These are phyloP conservation scores for Ceratitis capitata DNA, from an alignment of 1,140 invertebrate genomes.

Conservation along the genomic window DNA sequence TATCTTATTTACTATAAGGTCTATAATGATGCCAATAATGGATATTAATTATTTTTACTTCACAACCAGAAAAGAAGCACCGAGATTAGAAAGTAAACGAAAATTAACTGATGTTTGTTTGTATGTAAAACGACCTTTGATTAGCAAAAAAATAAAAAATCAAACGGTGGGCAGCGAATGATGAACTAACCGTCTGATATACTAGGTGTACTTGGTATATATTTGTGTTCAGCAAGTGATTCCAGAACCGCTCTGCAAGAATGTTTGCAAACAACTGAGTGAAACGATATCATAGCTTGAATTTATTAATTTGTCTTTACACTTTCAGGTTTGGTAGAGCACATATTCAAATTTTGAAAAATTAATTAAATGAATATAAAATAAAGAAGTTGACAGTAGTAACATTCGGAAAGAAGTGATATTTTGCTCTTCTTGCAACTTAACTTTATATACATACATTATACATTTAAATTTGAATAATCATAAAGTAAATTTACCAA, in stretches of 20 bases:
- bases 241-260: background rate
- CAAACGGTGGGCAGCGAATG: background rate
- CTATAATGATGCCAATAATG: no score
- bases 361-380: no score
- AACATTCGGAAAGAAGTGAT: no score
- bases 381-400: no score
- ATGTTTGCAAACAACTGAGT: constrained; percentile 8
- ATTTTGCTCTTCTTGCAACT: no score
- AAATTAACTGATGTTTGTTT: background rate
- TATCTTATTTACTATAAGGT: no score
- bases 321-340: no score
- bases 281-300: background rate
- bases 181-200: background rate
- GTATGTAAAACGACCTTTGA: background rate
- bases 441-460: no score
- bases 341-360: no score
- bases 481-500: no score
- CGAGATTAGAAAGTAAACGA: background rate
- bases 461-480: no score
- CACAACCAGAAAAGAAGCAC: background rate
- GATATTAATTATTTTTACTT: no score
- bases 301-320: background rate
- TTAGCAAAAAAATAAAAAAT: background rate
- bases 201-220: background rate
- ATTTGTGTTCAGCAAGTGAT: background rate